phyloP scores from a whole-genome alignment of 2,797 vertebrate species.

The Chelon auratus region DNA sequence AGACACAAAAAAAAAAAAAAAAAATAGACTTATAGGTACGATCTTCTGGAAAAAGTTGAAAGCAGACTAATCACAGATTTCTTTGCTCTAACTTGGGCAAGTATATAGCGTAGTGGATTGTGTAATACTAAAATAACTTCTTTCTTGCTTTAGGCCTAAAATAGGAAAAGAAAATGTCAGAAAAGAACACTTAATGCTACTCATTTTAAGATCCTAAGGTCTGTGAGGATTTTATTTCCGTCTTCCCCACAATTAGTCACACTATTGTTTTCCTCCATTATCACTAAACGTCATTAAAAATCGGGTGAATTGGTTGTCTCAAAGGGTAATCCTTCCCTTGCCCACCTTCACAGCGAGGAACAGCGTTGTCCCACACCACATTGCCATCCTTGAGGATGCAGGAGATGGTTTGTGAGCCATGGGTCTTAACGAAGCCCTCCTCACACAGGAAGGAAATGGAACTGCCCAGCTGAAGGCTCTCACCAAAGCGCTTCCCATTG shows the following conservation, averaged over 20 bases:
- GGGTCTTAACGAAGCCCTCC: slow-evolving; percentile 95
- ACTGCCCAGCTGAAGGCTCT: slow-evolving; percentile 96
- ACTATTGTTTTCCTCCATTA: neutral
- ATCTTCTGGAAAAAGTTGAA: neutral
- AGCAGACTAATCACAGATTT: neutral
- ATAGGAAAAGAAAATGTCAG: neutral
- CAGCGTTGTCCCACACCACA: slow-evolving; percentile 96
- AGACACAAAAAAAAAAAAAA: neutral
- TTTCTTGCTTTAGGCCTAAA: no score
- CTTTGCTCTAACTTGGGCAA: neutral
- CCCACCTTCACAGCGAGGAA: slow-evolving; percentile 96
- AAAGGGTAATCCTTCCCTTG: neutral
- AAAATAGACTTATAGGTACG: neutral
- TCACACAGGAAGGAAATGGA: slow-evolving; percentile 98
- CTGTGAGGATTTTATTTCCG: neutral
- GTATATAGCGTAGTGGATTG: neutral
- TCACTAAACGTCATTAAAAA: neutral
- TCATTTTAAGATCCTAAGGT: neutral
- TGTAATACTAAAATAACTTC: no score
- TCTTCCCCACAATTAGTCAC: neutral
- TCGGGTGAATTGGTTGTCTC: neutral
- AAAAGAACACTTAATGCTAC: neutral
- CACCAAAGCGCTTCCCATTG: slow-evolving; percentile 96
- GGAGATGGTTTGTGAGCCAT: slow-evolving; percentile 95
- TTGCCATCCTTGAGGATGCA: slow-evolving; percentile 97